Evolutionary conservation across 2,888 invertebrate genomes (phyloP), one percentile per base, ranked within the genome.

Genomic region (Epinotia brunnichana): DNA sequence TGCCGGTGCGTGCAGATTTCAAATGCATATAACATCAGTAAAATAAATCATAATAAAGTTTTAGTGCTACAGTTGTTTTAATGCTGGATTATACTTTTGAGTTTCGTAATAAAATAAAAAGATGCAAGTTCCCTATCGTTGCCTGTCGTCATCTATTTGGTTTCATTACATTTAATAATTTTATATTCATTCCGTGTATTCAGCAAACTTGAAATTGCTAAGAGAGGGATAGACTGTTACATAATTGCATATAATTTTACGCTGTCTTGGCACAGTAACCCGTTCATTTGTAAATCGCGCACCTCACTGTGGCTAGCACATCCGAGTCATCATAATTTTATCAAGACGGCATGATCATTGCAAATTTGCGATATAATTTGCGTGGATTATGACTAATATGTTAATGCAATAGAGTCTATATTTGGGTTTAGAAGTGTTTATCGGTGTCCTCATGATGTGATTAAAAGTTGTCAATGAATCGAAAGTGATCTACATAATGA

Each of bases 401-500:
- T 24, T 24, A 57, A 39, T 51, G 1, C n/a, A 51, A 51, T 21
- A 70, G 39, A 21, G 51, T 48, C 21, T n/a, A 59, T 35, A 15
- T 29, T 56, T 62, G 21, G 13, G 48, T 64, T n/a, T 21, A 7
- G 57, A 59, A 17, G n/a, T 57, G 35, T 17, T 35, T 56, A 17
- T 21, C 62, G 10, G 56, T 64, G 48, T 17, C 57, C 48, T 39
- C 63, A 64, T 70, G 53, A 53, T 64, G 19, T 59, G 53, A 66
- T 70, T 63, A 56, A 57, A 57, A 51, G 24, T 62, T 53, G 51
- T 48, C 56, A 56, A 56, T 62, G 56, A 53, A 72, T 67, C 48
- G 51, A 72, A 67, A 62, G 68, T 68, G 48, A 56, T 62, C 62
- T 68, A 39, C 35, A 62, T 72, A 41, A 62, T 54, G 17, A 10